Evolutionary conservation across 2,797 vertebrate genomes (phyloP).

Genomic region (Cryptoprocta ferox): DNA sequence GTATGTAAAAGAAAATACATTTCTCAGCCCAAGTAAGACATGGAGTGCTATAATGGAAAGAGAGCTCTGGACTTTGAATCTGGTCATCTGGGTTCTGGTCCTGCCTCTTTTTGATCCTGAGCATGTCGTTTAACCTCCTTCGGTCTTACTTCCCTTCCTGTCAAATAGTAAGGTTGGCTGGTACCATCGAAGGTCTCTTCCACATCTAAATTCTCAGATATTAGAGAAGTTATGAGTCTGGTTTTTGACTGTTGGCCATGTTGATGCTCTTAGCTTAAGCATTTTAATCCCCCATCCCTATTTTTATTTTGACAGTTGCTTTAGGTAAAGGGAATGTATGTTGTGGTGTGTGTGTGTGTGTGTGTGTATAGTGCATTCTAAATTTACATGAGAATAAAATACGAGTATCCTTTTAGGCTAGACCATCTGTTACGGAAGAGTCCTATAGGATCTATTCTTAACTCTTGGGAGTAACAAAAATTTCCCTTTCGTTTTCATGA

Average conservation of each 20-base stretch:
- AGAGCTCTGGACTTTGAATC: not conserved
- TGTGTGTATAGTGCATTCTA: not conserved
- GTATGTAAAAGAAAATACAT: not conserved
- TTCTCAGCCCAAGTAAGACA: not conserved
- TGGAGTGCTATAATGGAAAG: not conserved
- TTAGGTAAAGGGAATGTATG: constrained; percentile 13
- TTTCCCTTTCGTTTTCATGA: not conserved
- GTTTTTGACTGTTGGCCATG: not conserved
- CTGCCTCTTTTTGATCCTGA: not conserved
- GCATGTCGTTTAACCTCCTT: not conserved
- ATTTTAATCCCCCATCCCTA: not conserved
- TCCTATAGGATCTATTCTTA: constrained; percentile 3
- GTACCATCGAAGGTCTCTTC: not conserved
- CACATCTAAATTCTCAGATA: not conserved
- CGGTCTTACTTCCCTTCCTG: not conserved
- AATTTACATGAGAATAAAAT: constrained; percentile 49
- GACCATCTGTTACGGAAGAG: not conserved
- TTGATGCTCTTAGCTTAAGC: not conserved
- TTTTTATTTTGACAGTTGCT: constrained; percentile 33
- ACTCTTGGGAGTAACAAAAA: not conserved
- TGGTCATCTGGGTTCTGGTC: not conserved
- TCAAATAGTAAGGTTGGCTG: not conserved
- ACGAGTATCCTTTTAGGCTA: not conserved
- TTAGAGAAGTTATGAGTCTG: not conserved
- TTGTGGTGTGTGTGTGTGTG: not conserved